These are phyloP conservation scores for Hetaerina titia DNA, from an alignment of 2,888 invertebrate species.

Conservation along the genomic window DNA sequence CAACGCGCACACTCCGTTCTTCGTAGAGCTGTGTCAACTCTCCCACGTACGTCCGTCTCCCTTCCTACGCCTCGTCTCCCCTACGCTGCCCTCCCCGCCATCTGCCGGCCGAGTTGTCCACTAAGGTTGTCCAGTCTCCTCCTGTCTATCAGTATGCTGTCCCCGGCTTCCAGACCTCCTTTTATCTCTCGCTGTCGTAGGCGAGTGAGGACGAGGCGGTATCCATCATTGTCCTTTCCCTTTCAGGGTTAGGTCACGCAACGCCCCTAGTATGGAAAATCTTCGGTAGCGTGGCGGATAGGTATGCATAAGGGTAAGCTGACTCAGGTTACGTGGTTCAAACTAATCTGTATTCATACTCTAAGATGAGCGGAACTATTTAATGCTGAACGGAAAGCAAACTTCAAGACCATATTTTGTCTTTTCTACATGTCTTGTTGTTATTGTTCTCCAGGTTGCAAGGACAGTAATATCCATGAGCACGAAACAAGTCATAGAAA, in stretches of 20 bases:
- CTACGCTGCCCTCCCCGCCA: slow-evolving; percentile 32
- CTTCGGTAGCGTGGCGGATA: neutral
- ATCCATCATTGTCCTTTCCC: slow-evolving; percentile 37
- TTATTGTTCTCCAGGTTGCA: neutral
- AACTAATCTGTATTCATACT: neutral
- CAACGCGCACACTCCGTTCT: neutral
- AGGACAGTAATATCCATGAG: too few species aligned
- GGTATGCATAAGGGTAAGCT: neutral
- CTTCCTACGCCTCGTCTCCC: neutral
- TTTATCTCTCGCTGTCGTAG: neutral
- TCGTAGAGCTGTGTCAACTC: neutral
- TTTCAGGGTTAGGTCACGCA: neutral
- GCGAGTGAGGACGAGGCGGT: neutral
- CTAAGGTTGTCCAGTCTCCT: neutral
- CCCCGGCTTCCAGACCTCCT: neutral
- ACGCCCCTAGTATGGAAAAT: neutral
- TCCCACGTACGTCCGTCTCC: neutral
- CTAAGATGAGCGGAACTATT: neutral
- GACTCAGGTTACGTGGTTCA: neutral
- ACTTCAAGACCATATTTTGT: neutral
- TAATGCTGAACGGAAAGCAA: neutral
- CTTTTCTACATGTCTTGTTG: neutral
- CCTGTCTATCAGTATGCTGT: slow-evolving; percentile 1
- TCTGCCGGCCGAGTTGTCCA: slow-evolving; percentile 34
- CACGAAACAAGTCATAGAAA: too few species aligned